phyloP scores from a whole-genome alignment of 1,140 invertebrate genomes.

The Tetragonula clypearis region DNA sequence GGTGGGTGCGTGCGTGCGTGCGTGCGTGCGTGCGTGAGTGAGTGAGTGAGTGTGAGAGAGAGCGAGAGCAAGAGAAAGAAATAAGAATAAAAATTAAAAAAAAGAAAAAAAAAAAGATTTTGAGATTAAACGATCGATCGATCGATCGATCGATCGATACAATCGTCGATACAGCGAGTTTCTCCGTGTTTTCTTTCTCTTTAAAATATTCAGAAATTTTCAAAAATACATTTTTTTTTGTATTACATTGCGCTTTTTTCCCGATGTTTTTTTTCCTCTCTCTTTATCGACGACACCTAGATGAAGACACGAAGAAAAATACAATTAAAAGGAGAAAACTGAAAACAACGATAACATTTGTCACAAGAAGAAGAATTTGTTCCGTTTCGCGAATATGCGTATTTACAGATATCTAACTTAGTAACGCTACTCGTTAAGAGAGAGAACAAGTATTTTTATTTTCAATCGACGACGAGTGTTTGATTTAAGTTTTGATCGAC shows the following conservation, averaged over 20 bases:
- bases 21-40: no score
- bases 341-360: not conserved
- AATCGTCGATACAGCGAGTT: not conserved
- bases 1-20: no score
- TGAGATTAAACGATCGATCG: not conserved
- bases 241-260: not conserved
- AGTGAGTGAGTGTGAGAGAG: no score
- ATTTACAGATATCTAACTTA: not conserved
- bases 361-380: not conserved
- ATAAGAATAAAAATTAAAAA: not conserved
- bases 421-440: not conserved
- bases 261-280: not conserved
- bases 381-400: not conserved
- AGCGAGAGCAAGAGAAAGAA: not conserved
- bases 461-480: not conserved
- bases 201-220: not conserved
- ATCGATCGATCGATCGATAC: not conserved
- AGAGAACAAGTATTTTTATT: conserved; percentile 10
- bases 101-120: not conserved
- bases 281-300: not conserved
- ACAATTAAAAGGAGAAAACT: not conserved
- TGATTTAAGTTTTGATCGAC: not conserved
- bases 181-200: not conserved
- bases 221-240: not conserved
- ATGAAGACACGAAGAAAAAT: not conserved